These are phyloP conservation scores for Latrodectus geometricus DNA, from an alignment of 1,140 invertebrate species.

Conservation along the genomic window DNA sequence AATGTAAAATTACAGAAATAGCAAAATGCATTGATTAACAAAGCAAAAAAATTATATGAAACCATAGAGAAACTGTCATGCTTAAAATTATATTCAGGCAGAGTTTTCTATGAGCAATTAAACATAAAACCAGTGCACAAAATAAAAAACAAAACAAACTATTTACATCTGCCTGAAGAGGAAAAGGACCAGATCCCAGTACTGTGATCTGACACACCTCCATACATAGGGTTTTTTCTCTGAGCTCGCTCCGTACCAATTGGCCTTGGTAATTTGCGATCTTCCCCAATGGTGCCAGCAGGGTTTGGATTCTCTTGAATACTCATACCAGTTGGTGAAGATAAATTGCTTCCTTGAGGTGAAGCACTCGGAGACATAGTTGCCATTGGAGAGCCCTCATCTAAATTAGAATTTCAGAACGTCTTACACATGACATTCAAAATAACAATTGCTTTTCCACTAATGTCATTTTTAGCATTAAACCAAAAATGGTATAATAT, in stretches of 20 bases:
- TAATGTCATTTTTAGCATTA: neutral
- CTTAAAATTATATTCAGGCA: neutral
- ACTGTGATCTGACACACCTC: constrained; percentile 48
- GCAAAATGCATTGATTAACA: constrained; percentile 12
- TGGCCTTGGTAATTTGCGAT: constrained; percentile 65
- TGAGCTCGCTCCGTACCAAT: constrained; percentile 67
- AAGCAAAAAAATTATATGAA: constrained; percentile 11
- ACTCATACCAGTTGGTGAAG: constrained; percentile 63
- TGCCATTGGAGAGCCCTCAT: constrained; percentile 60
- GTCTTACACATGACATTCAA: neutral
- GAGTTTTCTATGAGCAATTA: neutral
- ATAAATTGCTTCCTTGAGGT: constrained; percentile 63
- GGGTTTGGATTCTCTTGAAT: constrained; percentile 59
- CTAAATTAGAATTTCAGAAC: constrained; percentile 32
- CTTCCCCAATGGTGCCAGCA: constrained; percentile 60
- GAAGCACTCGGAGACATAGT: constrained; percentile 60
- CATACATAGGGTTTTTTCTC: constrained; percentile 61
- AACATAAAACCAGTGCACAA: constrained; percentile 5
- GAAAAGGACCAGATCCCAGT: constrained; percentile 55
- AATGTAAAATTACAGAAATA: neutral
- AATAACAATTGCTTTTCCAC: constrained; percentile 3
- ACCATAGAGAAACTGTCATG: no score
- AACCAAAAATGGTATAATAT: neutral
- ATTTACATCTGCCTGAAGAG: constrained; percentile 61
- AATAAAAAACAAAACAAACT: constrained; percentile 42